Base-by-base conservation (phyloP, 2,888 invertebrate species). In the Spisula subtruncata region DNA sequence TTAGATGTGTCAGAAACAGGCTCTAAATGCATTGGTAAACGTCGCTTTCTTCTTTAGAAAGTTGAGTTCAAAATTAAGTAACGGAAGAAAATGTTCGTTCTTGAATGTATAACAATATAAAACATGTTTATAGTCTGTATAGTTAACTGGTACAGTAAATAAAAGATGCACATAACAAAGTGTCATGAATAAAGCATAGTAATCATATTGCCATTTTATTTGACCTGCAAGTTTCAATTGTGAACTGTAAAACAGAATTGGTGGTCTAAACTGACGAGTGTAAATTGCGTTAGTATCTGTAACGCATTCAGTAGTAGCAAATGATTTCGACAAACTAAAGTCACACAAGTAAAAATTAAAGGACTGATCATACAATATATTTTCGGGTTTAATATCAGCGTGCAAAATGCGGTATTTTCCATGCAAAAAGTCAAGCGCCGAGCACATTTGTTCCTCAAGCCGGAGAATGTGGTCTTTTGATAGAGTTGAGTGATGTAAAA, bases 131-230 rank as follows among this genome's bases (percentile, higher is more conserved):
- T 32, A 80, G 35, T 80, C 80, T n/a, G n/a, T 80, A 20, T 80
- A n/a, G 12, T 10, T 8, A 41, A 32, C 20, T 8, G 32, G 32
- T 16, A 80, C n/a, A n/a, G 12, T 32, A 1, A 2, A 10, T 10
- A n/a, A 12, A 80, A 80, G 46, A 41, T 46, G 41, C 6, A 35
- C 46, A 16, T 35, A 32, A 20, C 80, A 80, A 14, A 80, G 8
- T 14, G 80, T 80, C 80, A 80, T 35, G 35, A 80, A 80, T 35
- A 80, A 80, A 14, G 80, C 80, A 80, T 32, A 80, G 35, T 32
- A 80, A 46, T 80, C 80, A 20, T 41, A 80, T 14, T 46, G 32
- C 16, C 6, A n/a, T n/a, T 46, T 29, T 2, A 80, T 10, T 12
- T 6, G 25, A 35, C 16, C 6, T 0, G 32, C 46, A 29, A 35